A percentile compares a stretch with the other conserved stretches of the same genome.
These are phyloP conservation scores for Coenonympha glycerion DNA, from an alignment of 2,888 invertebrate genomes.

Conservation along the genomic window DNA sequence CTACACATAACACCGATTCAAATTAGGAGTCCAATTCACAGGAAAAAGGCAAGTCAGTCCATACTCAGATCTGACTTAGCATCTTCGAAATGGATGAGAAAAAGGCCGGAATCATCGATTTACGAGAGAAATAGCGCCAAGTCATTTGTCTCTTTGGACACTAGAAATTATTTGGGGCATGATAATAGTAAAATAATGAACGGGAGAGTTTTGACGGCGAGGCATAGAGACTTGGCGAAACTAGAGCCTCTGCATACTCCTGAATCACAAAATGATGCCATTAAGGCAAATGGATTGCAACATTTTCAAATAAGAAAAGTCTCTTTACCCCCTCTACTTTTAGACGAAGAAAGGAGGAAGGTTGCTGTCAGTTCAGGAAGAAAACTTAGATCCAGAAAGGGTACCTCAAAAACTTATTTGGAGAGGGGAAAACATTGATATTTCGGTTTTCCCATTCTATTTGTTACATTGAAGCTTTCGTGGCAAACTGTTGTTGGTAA, in stretches of 20 bases:
- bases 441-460: neutral
- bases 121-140: constrained; percentile 69
- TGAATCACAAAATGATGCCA: constrained; percentile 47
- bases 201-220: constrained; percentile 57
- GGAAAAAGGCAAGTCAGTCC: constrained; percentile 54
- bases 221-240: constrained; percentile 52
- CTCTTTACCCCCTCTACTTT: constrained; percentile 61
- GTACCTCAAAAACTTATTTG: constrained; percentile 23
- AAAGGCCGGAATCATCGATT: constrained; percentile 61
- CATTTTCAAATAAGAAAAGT: constrained; percentile 60
- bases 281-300: constrained; percentile 39
- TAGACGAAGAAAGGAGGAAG: constrained; percentile 63
- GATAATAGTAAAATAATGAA: constrained; percentile 48
- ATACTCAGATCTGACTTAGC: constrained; percentile 65
- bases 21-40: constrained; percentile 53
- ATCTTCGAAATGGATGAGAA: constrained; percentile 69
- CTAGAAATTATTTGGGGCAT: constrained; percentile 51
- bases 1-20: constrained; percentile 68
- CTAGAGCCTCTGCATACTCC: constrained; percentile 59
- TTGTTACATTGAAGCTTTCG: neutral
- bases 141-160: constrained; percentile 64
- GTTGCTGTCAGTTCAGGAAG: constrained; percentile 49
- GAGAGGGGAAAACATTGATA: constrained; percentile 25
- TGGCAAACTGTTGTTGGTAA: neutral
- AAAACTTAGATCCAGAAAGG: constrained; percentile 37